Evolutionary conservation across 1,140 invertebrate species (phyloP), one percentile per base, ranked within the genome.

Genomic region (Euglossa dilemma): DNA sequence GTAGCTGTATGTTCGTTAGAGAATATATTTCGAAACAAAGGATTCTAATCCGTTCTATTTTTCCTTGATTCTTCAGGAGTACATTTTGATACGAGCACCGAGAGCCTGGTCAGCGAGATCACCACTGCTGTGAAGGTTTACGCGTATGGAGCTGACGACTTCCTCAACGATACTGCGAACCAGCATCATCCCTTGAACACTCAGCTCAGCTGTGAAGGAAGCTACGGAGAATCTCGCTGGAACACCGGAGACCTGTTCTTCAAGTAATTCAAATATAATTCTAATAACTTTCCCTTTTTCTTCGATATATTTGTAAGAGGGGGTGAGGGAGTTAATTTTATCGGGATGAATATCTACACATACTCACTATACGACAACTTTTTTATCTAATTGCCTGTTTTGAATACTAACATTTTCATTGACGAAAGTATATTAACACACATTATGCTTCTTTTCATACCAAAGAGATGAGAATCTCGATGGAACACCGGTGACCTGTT

Each of bases 101-200:
- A 95, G 0, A 97, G 97, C 47, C 93, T 98, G 11, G 96, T 98
- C 83, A 97, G 96, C 84, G 97, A 98, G 92, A 98, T 98, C 61
- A 97, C 97, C 6, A 98, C 97, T 36, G 98, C 97, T 7, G 97
- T 98, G 45, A 97, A 98, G 92, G 98, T 98, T 73, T 98, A 98
- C 92, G 98, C 97, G 23, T 97, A 98, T 87, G 98, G 98, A 0
- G 97, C 98, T 2, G 97, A 98, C 91, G 96, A 97, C 67, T 98
- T 98, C 91, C 94, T 97, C 0, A 97, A 96, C 56, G 97, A 98
- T 90, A 95, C 95, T 0, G 94, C 95, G 18, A 97, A 97, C 91
- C 92, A 94, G 6, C 96, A 96, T 82, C 94, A 96, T 45, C 97
- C 96, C 12, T 93, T 98, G 4, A 97, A 97, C 75, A 98, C 98